Evolutionary conservation across 1,140 invertebrate species (phyloP).

Genomic region (Melitaea cinxia): DNA sequence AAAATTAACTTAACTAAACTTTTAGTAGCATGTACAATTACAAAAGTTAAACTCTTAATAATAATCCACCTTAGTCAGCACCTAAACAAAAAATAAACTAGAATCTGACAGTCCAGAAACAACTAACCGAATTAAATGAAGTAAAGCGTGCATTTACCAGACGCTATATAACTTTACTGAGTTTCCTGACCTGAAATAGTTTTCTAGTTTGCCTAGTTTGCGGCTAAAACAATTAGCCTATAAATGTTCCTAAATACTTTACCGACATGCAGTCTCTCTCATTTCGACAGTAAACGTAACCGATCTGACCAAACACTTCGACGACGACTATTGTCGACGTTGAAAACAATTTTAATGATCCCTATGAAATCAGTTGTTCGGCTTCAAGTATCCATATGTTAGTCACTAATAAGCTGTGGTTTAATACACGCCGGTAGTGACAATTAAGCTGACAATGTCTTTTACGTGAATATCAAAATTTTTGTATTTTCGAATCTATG

Average conservation of each 20-base stretch:
- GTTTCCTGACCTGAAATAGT: slow-evolving; percentile 25
- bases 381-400: too few relatives aligned
- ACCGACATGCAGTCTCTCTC: slow-evolving; percentile 20
- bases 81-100: not conserved
- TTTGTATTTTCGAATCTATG: too few relatives aligned
- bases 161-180: not conserved
- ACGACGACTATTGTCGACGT: slow-evolving; percentile 41
- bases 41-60: too few relatives aligned
- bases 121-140: not conserved
- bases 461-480: too few relatives aligned
- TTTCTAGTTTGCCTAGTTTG: slow-evolving; percentile 30
- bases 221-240: slow-evolving; percentile 33
- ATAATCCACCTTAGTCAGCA: too few relatives aligned
- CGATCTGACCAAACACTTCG: slow-evolving; percentile 17
- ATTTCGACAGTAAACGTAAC: slow-evolving; percentile 20
- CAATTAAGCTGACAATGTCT: too few relatives aligned
- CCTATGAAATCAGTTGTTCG: slow-evolving; percentile 28
- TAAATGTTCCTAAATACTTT: slow-evolving; percentile 36
- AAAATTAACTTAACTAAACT: too few relatives aligned
- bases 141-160: not conserved
- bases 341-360: slow-evolving; percentile 56
- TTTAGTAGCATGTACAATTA: too few relatives aligned
- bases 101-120: not conserved
- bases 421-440: too few relatives aligned
- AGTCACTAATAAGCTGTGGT: too few relatives aligned